Conservation (phyloP, 2,113 vertebrate species). For the Lanius ludovicianus region DNA sequence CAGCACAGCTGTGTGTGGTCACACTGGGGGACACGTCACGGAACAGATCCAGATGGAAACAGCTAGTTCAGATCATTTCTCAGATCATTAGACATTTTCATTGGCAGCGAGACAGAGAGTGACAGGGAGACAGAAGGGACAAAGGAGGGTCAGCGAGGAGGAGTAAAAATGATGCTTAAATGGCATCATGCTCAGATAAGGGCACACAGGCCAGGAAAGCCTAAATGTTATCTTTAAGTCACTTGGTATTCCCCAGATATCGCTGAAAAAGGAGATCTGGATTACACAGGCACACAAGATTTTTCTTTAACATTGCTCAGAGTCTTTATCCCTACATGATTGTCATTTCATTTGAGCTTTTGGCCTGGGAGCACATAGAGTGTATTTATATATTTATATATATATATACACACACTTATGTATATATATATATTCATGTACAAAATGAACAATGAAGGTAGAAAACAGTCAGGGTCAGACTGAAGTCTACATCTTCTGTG, state of each 20-base stretch:
- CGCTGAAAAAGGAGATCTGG: background rate
- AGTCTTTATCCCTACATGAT: background rate
- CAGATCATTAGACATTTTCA: background rate
- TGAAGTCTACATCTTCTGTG: background rate
- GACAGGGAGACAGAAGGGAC: background rate
- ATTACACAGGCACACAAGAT: background rate
- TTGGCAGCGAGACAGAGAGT: background rate
- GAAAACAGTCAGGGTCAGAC: background rate
- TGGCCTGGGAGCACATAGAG: background rate
- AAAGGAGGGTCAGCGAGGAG: rapidly evolving
- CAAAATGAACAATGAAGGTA: background rate
- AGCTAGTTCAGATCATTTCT: background rate
- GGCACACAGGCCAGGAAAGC: background rate
- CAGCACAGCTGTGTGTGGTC: background rate
- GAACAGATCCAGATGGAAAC: background rate
- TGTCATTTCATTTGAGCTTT: background rate
- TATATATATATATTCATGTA: background rate
- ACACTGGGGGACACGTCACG: background rate
- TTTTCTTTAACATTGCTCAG: background rate
- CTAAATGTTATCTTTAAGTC: background rate
- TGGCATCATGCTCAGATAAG: background rate
- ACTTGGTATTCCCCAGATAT: background rate
- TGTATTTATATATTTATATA: rapidly evolving
- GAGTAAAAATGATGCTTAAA: background rate
- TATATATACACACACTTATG: no score